These are phyloP conservation scores for Semnopithecus entellus DNA, from an alignment of 2,113 vertebrate species.

Conservation along the genomic window DNA sequence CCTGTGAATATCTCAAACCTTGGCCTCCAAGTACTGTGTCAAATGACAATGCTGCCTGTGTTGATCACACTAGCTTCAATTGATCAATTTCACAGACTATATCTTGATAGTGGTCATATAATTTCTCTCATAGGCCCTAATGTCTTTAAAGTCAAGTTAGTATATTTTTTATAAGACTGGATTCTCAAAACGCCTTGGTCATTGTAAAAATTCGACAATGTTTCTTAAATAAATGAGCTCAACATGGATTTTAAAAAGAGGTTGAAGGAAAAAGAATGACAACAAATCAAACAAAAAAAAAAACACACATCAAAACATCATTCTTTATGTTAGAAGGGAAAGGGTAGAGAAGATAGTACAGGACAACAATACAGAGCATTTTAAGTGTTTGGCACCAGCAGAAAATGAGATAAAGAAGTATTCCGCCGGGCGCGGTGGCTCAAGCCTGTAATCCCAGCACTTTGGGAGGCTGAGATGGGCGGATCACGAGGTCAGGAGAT, in stretches of 20 bases:
- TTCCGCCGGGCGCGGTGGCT: background rate
- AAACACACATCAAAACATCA: background rate
- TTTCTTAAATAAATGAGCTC: background rate
- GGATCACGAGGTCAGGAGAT: no score
- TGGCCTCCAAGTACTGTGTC: background rate
- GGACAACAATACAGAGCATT: background rate
- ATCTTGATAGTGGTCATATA: background rate
- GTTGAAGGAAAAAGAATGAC: background rate
- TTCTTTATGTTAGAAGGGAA: background rate
- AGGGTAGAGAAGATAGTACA: background rate
- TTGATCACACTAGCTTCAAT: background rate
- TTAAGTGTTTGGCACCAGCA: background rate
- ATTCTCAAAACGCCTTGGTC: background rate
- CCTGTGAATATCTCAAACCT: background rate
- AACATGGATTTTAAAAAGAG: constrained; percentile 20
- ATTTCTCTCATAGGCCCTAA: background rate
- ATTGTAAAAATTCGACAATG: constrained; percentile 20
- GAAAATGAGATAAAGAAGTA: constrained; percentile 70
- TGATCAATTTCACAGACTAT: background rate
- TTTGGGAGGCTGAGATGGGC: no score
- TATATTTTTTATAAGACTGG: background rate
- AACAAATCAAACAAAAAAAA: background rate
- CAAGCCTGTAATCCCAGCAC: no score
- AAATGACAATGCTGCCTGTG: constrained; percentile 34
- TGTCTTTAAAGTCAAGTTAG: constrained; percentile 1